Evolutionary conservation across 2,797 vertebrate species (phyloP).

Genomic region (Labroides dimidiatus): DNA sequence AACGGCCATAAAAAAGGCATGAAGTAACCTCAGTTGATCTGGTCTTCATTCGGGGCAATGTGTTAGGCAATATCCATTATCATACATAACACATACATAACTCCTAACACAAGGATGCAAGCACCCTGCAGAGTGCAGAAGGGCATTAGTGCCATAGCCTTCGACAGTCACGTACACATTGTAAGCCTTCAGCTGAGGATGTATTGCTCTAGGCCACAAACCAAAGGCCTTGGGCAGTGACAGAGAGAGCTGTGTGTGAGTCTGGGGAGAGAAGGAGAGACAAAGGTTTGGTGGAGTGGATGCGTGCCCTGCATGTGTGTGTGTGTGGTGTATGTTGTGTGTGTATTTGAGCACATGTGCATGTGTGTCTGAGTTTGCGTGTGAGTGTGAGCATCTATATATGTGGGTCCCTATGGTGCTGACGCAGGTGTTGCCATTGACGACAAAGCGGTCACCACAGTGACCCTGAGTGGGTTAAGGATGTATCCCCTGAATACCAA

Average conservation of each 20-base stretch:
- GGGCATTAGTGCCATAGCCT: slow-evolving; percentile 60
- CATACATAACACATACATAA: slow-evolving; percentile 38
- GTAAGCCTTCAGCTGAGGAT: slow-evolving; percentile 68
- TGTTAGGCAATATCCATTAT: slow-evolving; percentile 32
- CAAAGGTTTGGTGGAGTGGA: slow-evolving; percentile 25
- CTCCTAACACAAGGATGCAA: not conserved
- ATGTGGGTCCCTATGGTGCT: slow-evolving; percentile 51
- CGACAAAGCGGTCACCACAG: slow-evolving; percentile 71
- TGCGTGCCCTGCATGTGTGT: slow-evolving; percentile 9
- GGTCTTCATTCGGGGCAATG: slow-evolving; percentile 30
- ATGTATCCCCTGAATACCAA: slow-evolving; percentile 74
- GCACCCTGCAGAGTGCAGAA: slow-evolving; percentile 23
- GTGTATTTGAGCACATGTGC: slow-evolving; percentile 10
- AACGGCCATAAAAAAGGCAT: slow-evolving; percentile 27
- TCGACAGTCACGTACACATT: slow-evolving; percentile 62
- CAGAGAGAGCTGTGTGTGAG: slow-evolving; percentile 41
- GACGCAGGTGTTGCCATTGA: slow-evolving; percentile 77
- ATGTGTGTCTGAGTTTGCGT: slow-evolving; percentile 1
- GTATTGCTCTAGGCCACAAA: slow-evolving; percentile 71
- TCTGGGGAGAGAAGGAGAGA: slow-evolving; percentile 6
- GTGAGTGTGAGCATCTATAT: not conserved
- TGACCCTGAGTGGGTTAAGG: slow-evolving; percentile 70
- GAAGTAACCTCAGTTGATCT: slow-evolving; percentile 12
- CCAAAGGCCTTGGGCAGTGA: slow-evolving; percentile 68
- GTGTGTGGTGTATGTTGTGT: slow-evolving; percentile 13